Conservation (phyloP, 2,113 vertebrate genomes). For the Pteronura brasiliensis region DNA sequence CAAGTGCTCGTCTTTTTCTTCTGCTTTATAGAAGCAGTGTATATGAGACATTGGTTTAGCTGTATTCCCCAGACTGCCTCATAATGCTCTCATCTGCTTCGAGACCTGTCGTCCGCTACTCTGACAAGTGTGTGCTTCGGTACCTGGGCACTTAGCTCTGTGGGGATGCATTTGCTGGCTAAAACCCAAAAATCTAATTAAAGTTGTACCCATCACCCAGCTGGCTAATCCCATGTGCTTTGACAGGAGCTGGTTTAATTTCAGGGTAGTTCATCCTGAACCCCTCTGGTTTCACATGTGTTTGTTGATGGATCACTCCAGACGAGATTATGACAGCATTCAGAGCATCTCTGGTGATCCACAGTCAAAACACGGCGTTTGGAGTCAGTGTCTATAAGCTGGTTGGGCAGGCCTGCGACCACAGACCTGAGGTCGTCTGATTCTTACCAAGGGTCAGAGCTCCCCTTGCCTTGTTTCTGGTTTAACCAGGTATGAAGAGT, state of each 20-base stretch:
- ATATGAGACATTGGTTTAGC: background rate
- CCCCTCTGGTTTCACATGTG: background rate
- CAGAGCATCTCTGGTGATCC: background rate
- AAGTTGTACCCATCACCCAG: conserved; percentile 73
- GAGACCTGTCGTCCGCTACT: background rate
- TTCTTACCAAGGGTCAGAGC: background rate
- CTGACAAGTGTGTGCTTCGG: conserved; percentile 30
- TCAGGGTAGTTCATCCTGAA: conserved; percentile 42
- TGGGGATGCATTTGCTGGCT: conserved; percentile 59
- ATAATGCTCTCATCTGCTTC: background rate
- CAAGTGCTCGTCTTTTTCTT: background rate
- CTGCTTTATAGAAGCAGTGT: background rate
- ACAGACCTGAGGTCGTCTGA: background rate
- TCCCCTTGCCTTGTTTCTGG: background rate
- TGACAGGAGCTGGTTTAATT: conserved; percentile 75
- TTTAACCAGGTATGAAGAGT: background rate
- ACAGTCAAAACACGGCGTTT: background rate
- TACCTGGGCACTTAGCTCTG: conserved; percentile 42
- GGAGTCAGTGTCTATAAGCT: background rate
- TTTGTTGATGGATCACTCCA: conserved; percentile 10
- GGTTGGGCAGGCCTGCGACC: background rate
- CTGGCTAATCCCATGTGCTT: conserved; percentile 53
- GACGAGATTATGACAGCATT: background rate
- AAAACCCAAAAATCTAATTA: conserved; percentile 77
- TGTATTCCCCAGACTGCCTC: background rate